Evolutionary conservation across 2,888 invertebrate species (phyloP).

Genomic region (Tridacna gigas): DNA sequence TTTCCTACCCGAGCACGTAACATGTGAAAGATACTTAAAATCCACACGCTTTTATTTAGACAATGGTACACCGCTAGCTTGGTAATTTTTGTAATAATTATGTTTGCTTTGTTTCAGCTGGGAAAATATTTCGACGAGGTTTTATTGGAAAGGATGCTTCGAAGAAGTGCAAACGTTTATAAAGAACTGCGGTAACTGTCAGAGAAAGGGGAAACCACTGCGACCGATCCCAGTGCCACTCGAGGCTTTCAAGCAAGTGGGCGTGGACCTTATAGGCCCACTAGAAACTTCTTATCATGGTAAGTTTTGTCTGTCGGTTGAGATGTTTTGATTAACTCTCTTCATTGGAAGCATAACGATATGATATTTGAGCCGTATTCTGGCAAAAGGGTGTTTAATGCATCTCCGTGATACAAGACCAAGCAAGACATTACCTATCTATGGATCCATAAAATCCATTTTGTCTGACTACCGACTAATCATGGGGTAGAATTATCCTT

Average conservation of each 20-base stretch:
- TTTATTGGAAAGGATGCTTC: conserved; percentile 33
- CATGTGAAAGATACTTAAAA: conserved; percentile 27
- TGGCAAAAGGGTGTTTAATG: no score
- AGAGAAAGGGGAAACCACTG: conserved; percentile 40
- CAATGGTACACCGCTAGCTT: conserved; percentile 15
- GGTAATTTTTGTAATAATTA: conserved; percentile 8
- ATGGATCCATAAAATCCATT: no score
- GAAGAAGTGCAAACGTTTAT: conserved; percentile 31
- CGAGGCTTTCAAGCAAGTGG: conserved; percentile 36
- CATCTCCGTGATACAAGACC: no score
- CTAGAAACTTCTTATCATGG: conserved; percentile 28
- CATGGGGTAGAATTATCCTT: no score
- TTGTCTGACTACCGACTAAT: no score
- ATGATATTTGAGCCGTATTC: no score
- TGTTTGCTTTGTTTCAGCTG: conserved; percentile 26
- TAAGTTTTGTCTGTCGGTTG: conserved; percentile 2
- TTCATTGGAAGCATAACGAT: conserved; percentile 21
- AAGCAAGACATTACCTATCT: no score
- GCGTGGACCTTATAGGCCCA: conserved; percentile 39
- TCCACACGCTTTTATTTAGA: conserved; percentile 19
- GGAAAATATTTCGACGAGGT: conserved; percentile 28
- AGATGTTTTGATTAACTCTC: conserved; percentile 24
- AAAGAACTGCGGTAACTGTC: conserved; percentile 27
- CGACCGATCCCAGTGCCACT: conserved; percentile 34
- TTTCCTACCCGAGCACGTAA: conserved; percentile 27